phyloP scores from a whole-genome alignment of 2,888 invertebrate species.

The Horisme vitalbata region DNA sequence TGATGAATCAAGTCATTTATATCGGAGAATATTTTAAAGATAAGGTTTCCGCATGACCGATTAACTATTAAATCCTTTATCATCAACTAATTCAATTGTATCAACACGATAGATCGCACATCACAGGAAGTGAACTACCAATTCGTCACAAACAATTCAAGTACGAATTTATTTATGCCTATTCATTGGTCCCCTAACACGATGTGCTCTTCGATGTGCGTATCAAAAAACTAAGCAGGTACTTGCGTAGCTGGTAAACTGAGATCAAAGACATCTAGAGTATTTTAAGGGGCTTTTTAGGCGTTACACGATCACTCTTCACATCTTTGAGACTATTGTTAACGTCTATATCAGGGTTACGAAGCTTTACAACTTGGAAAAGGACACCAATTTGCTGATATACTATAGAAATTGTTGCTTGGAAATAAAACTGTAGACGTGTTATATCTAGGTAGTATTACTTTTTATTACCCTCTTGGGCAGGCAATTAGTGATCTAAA shows the following conservation, averaged over 20 bases:
- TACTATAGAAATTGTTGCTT: constrained; percentile 9
- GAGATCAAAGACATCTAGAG: constrained; percentile 3
- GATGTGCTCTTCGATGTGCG: constrained; percentile 29
- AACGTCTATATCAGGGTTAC: constrained; percentile 14
- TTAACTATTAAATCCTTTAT: constrained; percentile 57
- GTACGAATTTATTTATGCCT: constrained; percentile 46
- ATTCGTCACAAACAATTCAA: constrained; percentile 43
- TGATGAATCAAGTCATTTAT: too few relatives aligned
- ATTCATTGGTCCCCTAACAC: constrained; percentile 35
- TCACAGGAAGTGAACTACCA: constrained; percentile 52
- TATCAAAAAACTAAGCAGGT: constrained; percentile 18
- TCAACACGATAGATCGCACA: constrained; percentile 47
- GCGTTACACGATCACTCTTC: constrained; percentile 24
- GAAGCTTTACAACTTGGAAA: constrained; percentile 15
- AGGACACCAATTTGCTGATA: constrained; percentile 8
- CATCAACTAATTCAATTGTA: constrained; percentile 51
- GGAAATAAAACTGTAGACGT: not conserved
- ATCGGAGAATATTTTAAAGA: constrained; percentile 48
- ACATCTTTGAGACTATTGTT: constrained; percentile 12
- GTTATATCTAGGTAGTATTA: not conserved
- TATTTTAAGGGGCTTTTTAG: constrained; percentile 17
- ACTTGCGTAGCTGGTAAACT: constrained; percentile 6
- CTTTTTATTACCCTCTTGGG: too few relatives aligned
- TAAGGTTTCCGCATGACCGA: constrained; percentile 38
- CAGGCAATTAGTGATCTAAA: constrained; percentile 2